These are phyloP conservation scores for Oithona nana DNA, from an alignment of 2,888 invertebrate species.

Conservation along the genomic window DNA sequence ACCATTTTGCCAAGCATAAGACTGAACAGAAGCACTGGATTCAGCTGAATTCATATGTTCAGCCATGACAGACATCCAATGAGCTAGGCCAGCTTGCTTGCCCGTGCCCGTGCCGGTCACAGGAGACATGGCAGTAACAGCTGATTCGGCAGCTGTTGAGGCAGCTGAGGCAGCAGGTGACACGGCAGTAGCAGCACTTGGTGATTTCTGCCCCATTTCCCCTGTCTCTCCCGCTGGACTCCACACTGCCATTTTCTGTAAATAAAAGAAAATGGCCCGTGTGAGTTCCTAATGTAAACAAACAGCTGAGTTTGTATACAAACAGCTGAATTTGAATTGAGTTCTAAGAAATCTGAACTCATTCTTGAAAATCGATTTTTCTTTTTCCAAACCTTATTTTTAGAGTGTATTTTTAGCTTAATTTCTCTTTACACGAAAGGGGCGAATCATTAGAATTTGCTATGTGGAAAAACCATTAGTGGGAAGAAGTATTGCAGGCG, in stretches of 20 bases:
- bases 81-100: slow-evolving; percentile 40
- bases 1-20: not conserved
- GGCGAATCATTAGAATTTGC: not conserved
- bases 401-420: not conserved
- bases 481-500: too few species aligned
- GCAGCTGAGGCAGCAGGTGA: too few species aligned
- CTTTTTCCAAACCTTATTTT: not conserved
- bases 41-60: slow-evolving; percentile 57
- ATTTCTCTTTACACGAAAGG: not conserved
- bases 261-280: not conserved
- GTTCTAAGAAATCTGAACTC: too few species aligned
- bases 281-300: too few species aligned
- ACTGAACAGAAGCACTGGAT: not conserved
- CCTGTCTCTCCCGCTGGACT: not conserved
- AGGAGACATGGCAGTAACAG: not conserved
- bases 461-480: not conserved
- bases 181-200: not conserved
- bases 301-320: too few species aligned
- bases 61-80: slow-evolving; percentile 94
- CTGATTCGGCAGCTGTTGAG: not conserved
- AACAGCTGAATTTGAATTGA: too few species aligned
- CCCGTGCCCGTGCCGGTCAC: slow-evolving; percentile 17
- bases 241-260: not conserved
- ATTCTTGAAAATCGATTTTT: too few species aligned
- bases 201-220: not conserved